These are phyloP conservation scores for Ophion slaviceki DNA, from an alignment of 2,888 invertebrate genomes.

Conservation along the genomic window DNA sequence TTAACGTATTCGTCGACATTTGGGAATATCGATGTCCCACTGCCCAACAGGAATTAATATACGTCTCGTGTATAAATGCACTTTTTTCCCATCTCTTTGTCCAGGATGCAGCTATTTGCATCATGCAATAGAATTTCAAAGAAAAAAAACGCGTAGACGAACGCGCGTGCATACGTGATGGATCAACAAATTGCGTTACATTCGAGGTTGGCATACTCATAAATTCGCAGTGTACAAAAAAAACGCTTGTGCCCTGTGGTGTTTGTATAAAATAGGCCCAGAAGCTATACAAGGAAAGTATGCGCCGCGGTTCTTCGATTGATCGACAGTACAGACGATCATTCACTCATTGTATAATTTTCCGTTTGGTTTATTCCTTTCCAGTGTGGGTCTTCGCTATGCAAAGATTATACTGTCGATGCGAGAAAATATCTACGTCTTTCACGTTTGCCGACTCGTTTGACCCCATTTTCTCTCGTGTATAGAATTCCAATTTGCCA, in stretches of 20 bases:
- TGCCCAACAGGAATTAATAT: constrained; percentile 48
- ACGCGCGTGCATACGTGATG: background rate
- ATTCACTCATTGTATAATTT: background rate
- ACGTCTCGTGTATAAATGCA: constrained; percentile 33
- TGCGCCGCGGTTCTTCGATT: background rate
- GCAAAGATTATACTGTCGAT: background rate
- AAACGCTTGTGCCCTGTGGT: constrained; percentile 4
- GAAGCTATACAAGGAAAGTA: background rate
- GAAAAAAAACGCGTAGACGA: background rate
- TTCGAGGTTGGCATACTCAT: background rate
- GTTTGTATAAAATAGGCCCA: background rate
- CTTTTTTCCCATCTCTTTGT: constrained; percentile 32
- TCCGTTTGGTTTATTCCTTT: background rate
- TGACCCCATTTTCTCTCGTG: background rate
- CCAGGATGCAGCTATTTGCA: constrained; percentile 21
- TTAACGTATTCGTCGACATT: constrained; percentile 35
- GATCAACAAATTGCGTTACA: background rate
- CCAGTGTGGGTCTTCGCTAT: background rate
- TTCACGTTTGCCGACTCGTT: background rate
- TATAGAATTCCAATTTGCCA: background rate
- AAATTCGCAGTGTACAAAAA: constrained; percentile 33
- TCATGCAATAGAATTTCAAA: constrained; percentile 32
- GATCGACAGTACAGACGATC: background rate
- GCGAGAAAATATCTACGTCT: background rate
- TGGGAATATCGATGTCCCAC: constrained; percentile 55